Evolutionary conservation across 2,888 invertebrate species (phyloP), one percentile per base, ranked within the genome.

Genomic region (Anodontia alba): DNA sequence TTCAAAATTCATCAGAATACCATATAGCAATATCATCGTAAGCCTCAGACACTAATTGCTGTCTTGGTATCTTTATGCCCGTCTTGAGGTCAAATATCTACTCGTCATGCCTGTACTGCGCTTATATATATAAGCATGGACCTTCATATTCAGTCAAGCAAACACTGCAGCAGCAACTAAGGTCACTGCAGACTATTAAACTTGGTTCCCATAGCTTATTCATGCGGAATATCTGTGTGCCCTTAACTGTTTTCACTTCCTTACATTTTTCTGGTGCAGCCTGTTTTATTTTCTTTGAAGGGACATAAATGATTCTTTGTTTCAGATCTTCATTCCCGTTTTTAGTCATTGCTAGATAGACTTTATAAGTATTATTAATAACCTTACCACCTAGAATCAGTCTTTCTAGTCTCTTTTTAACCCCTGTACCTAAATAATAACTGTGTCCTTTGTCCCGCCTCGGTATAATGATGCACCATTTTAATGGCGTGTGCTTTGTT

Each of bases 281-380:
- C 17, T 69, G 12, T 20, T 26, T 49, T 3, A 78, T 43, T 29
- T 70, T 29, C 10, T 66, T 79, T 38, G 38, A 23, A 17, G 81
- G 81, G 8, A 81, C 26, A 57, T 70, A 77, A 0, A 77, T 66
- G n/a, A 77, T 43, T 17, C 54, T 29, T 42, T 76, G 76, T n/a
- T 67, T 76, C 5, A 15, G 20, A 3, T 57, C n/a, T 69, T 29
- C 26, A 26, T 49, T 43, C 17, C 23, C 15, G 15, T 68, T 76
- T 38, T 5, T 42, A 8, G 17, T 36, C 3, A 80, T 23, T 0
- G 77, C 80, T 20, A 81, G 38, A 29, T 81, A 81, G 0, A 54
- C 43, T 43, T 81, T 70, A 54, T 81, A 76, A 17, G 80, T 76
- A 66, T 76, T 73, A 42, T 81, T 81, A 1, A 73, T 70, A 0